These are phyloP conservation scores for Fregata magnificens DNA, from an alignment of 2,113 vertebrate species.

Conservation along the genomic window DNA sequence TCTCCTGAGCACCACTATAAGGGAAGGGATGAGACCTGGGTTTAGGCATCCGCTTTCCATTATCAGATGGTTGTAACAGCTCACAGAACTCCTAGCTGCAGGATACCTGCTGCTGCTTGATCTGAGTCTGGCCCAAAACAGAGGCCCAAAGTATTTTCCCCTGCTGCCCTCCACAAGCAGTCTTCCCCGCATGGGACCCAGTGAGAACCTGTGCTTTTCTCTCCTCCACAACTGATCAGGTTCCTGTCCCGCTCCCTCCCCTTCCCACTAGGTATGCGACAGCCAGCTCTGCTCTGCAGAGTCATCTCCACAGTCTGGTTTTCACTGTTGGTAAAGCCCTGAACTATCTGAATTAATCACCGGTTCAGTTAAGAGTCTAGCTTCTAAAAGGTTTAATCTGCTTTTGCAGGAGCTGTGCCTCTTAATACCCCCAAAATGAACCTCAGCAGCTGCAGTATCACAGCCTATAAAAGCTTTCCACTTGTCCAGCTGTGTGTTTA, in stretches of 20 bases:
- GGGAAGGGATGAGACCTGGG: neutral
- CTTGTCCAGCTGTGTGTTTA: slow-evolving; percentile 43
- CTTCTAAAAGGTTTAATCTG: neutral
- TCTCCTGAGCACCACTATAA: neutral
- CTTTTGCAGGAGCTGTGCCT: slow-evolving; percentile 12
- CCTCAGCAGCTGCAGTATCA: neutral
- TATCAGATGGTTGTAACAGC: neutral
- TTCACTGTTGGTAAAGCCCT: neutral
- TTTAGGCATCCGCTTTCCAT: neutral
- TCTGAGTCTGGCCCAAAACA: neutral
- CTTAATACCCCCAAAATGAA: neutral
- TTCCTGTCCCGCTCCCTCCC: neutral
- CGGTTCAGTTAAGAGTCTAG: neutral
- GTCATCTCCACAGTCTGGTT: neutral
- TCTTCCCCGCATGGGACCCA: fast-evolving
- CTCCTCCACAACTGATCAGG: neutral
- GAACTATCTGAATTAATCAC: neutral
- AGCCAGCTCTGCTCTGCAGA: neutral
- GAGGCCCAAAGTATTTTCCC: neutral
- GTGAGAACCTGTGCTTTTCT: neutral
- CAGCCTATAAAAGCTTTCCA: neutral
- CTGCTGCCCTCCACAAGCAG: fast-evolving
- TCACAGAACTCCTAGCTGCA: neutral
- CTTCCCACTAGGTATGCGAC: neutral
- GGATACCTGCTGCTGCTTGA: neutral